phyloP scores from a whole-genome alignment of 2,888 invertebrate species.

The Taenaris catops region DNA sequence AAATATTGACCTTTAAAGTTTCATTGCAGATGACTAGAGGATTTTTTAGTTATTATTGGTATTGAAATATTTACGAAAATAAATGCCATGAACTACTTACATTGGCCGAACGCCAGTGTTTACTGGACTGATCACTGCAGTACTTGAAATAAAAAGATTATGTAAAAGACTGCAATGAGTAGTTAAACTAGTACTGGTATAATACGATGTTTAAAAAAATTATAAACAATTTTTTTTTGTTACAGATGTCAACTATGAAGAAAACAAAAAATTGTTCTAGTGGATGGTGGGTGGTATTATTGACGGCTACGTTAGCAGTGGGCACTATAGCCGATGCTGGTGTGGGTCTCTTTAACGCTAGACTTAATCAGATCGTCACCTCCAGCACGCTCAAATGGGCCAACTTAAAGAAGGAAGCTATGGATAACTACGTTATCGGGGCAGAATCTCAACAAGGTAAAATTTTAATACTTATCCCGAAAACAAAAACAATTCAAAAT shows the following conservation, averaged over 20 bases:
- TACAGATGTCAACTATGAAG: slow-evolving; percentile 43
- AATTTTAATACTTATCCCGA: too few species aligned
- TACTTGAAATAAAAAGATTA: slow-evolving; percentile 5
- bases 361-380: slow-evolving; percentile 84
- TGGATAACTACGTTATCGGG: slow-evolving; percentile 83
- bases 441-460: slow-evolving; percentile 61
- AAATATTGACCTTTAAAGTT: too few species aligned
- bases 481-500: too few species aligned
- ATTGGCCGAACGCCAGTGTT: slow-evolving; percentile 13
- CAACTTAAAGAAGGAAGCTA: slow-evolving; percentile 59
- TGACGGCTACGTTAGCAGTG: slow-evolving; percentile 52
- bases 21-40: too few species aligned
- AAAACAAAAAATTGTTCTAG: slow-evolving; percentile 54
- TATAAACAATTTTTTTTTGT: slow-evolving; percentile 21
- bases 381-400: slow-evolving; percentile 91
- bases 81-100: neutral
- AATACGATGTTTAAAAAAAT: too few species aligned
- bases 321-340: slow-evolving; percentile 48
- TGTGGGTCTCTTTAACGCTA: slow-evolving; percentile 61
- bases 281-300: slow-evolving; percentile 61
- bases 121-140: slow-evolving; percentile 13
- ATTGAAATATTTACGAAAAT: too few species aligned
- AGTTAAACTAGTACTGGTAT: neutral
- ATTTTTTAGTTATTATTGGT: too few species aligned
- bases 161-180: slow-evolving; percentile 6